These are phyloP conservation scores for Goniozus legneri DNA, from an alignment of 1,140 invertebrate species.

Conservation along the genomic window DNA sequence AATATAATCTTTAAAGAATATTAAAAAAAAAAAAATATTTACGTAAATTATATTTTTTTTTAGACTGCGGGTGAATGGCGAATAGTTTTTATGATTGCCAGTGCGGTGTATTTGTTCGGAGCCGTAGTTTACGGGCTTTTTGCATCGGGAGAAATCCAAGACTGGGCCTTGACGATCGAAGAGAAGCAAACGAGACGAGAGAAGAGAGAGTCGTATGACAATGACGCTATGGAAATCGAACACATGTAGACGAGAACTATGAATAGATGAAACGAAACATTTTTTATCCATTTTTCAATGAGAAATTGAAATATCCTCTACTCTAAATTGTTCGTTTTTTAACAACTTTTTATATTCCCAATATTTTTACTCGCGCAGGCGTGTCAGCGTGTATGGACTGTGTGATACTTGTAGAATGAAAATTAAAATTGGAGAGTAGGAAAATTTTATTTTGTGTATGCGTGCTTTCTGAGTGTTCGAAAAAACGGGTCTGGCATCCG, in stretches of 20 bases:
- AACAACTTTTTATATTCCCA: too few species aligned
- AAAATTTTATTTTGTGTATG: too few species aligned
- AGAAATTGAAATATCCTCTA: too few species aligned
- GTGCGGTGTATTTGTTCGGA: constrained; percentile 73
- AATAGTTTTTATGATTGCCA: constrained; percentile 78
- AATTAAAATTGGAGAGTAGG: too few species aligned
- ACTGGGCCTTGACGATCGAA: constrained; percentile 64
- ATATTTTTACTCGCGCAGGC: too few species aligned
- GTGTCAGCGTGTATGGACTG: too few species aligned
- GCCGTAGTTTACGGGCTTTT: constrained; percentile 76
- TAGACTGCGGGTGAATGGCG: constrained; percentile 76
- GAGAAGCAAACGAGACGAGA: constrained; percentile 38
- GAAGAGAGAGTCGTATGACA: constrained; percentile 36
- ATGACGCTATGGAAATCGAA: constrained; percentile 41
- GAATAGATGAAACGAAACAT: too few species aligned
- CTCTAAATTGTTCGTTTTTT: too few species aligned
- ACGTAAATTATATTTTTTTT: constrained; percentile 32
- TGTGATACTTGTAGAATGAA: too few species aligned
- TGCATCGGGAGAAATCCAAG: constrained; percentile 75
- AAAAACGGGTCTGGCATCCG: too few species aligned
- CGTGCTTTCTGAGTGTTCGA: too few species aligned
- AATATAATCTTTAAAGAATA: constrained; percentile 5
- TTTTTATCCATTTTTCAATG: too few species aligned
- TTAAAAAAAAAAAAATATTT: not conserved
- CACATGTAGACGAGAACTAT: constrained; percentile 18